These are phyloP conservation scores for Pterostichus madidus DNA, from an alignment of 2,888 invertebrate species.

Conservation along the genomic window DNA sequence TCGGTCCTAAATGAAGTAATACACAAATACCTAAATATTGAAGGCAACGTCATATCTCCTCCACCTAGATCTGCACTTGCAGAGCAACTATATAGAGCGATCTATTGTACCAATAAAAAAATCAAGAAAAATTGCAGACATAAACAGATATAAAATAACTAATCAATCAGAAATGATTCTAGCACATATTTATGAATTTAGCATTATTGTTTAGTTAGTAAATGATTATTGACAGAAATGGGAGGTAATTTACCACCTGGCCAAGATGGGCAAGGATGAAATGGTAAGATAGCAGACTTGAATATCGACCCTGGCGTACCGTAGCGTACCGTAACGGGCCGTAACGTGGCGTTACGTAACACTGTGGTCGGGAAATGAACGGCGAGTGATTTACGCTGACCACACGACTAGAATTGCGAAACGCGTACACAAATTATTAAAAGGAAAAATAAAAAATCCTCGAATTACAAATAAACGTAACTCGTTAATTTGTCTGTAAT, in stretches of 20 bases:
- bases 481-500: neutral
- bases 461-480: neutral
- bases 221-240: too few relatives aligned
- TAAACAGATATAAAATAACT: too few relatives aligned
- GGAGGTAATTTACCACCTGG: neutral
- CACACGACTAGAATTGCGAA: constrained; percentile 49
- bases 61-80: too few relatives aligned
- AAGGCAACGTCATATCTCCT: too few relatives aligned
- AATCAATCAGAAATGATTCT: too few relatives aligned
- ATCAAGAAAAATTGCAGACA: too few relatives aligned
- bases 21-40: too few relatives aligned
- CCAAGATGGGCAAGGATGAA: neutral
- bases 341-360: constrained; percentile 28
- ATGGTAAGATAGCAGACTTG: neutral
- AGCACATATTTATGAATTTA: too few relatives aligned
- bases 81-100: too few relatives aligned
- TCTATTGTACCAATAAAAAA: too few relatives aligned
- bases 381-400: constrained; percentile 56
- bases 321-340: neutral
- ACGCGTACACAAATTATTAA: constrained; percentile 34
- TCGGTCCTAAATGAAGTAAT: too few relatives aligned
- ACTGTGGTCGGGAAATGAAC: constrained; percentile 50
- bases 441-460: constrained; percentile 13
- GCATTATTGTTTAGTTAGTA: too few relatives aligned
- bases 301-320: constrained; percentile 32